Percentiles rank a stretch among this genome's conserved stretches.
Conservation (phyloP, 1,140 invertebrate genomes). For the Euwallacea fornicatus region DNA sequence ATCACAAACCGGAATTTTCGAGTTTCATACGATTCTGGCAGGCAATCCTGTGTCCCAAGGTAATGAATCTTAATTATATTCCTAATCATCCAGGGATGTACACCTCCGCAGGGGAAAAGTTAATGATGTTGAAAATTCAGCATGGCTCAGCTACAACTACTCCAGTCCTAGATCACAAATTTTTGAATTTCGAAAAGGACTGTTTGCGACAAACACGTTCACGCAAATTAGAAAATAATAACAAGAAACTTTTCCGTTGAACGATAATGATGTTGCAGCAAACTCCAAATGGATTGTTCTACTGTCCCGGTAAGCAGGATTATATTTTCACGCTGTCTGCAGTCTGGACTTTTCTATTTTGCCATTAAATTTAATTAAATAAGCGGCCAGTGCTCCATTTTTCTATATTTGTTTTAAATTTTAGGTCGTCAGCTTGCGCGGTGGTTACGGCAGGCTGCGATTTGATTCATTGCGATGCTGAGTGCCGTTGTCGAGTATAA, state of each 20-base stretch:
- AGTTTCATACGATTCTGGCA: conserved; percentile 28
- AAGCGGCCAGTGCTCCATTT: background rate
- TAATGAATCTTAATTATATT: conserved; percentile 40
- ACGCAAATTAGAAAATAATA: conserved; percentile 18
- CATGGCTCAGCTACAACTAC: no score
- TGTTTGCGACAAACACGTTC: no score
- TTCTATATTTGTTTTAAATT: background rate
- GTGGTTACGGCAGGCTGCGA: background rate
- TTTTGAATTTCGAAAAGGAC: no score
- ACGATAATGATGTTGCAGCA: conserved; percentile 25
- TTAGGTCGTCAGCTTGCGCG: background rate
- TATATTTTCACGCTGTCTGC: conserved; percentile 30
- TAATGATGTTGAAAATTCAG: no score
- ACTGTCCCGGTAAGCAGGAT: conserved; percentile 22
- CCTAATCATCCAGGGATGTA: background rate
- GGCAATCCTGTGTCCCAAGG: conserved; percentile 14
- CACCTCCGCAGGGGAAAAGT: no score
- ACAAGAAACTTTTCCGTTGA: conserved; percentile 3
- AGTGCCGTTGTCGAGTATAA: no score
- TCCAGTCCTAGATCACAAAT: no score
- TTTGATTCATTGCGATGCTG: no score
- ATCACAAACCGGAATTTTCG: conserved; percentile 34
- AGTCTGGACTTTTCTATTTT: conserved; percentile 10
- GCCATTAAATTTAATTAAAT: conserved; percentile 29
- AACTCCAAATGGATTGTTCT: conserved; percentile 19